These are phyloP conservation scores for Mormyrus hasselquistii DNA, from an alignment of 2,797 vertebrate genomes.

Conservation along the genomic window DNA sequence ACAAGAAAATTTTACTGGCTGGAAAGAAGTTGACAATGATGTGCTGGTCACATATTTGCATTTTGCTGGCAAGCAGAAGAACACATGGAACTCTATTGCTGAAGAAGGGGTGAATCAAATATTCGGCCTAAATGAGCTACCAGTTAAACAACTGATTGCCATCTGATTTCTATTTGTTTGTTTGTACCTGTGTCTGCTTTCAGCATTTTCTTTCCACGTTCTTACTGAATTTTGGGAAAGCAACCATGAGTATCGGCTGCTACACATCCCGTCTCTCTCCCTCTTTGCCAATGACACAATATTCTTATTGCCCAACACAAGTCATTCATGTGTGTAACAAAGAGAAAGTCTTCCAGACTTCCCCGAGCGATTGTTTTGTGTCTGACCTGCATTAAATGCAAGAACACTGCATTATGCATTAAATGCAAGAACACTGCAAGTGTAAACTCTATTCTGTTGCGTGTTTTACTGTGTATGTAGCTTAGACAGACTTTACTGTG, in stretches of 20 bases:
- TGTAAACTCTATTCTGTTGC: background rate
- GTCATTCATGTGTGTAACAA: background rate
- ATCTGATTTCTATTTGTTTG: background rate
- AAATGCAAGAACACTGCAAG: background rate
- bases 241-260: background rate
- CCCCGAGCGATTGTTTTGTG: background rate
- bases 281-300: background rate
- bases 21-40: background rate
- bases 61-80: background rate
- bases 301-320: background rate
- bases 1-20: background rate
- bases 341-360: background rate
- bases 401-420: background rate
- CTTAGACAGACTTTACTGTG: background rate
- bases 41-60: background rate
- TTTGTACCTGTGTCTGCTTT: background rate
- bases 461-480: background rate
- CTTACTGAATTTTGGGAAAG: background rate
- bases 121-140: background rate
- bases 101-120: background rate
- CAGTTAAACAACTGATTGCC: background rate
- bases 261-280: background rate
- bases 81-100: background rate
- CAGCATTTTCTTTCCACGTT: background rate
- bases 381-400: background rate